Evolutionary conservation across 1,140 invertebrate species (phyloP).

Genomic region (Temnothorax longispinosus): DNA sequence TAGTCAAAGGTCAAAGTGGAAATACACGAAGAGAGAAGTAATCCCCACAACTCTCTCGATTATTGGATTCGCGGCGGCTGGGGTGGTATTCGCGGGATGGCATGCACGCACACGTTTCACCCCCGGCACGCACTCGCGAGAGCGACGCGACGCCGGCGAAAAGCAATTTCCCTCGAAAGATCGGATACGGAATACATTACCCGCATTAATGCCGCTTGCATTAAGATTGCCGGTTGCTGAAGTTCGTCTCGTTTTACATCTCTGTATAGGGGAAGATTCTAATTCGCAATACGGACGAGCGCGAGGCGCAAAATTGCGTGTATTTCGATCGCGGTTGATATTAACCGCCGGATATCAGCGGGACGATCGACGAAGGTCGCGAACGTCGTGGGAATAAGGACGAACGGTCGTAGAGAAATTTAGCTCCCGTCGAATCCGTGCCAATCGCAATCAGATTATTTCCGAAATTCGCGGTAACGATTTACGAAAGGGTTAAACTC

Average conservation of each 20-base stretch:
- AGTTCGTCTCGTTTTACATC: conserved; percentile 19
- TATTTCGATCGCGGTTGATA: no score
- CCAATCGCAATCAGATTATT: conserved; percentile 4
- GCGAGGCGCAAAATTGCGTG: background rate
- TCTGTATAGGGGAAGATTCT: background rate
- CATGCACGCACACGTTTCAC: background rate
- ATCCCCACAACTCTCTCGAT: background rate
- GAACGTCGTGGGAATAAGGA: no score
- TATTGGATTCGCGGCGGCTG: conserved; percentile 21
- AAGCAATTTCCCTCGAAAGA: conserved; percentile 23
- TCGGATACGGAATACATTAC: conserved; percentile 40
- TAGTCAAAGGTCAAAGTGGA: conserved; percentile 41
- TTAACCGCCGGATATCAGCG: no score
- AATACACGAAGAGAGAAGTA: conserved; percentile 2
- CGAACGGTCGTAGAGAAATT: background rate
- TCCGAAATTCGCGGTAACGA: background rate
- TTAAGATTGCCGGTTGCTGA: conserved; percentile 26
- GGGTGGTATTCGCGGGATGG: background rate
- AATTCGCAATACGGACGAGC: background rate
- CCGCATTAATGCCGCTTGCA: conserved; percentile 36
- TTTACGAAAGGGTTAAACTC: conserved; percentile 2
- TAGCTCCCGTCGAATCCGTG: background rate
- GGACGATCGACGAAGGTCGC: background rate
- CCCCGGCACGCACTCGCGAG: background rate
- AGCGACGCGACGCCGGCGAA: background rate